Evolutionary conservation across 2,113 vertebrate genomes (phyloP), one percentile per base, ranked within the genome.

Genomic region (Sylvia atricapilla): DNA sequence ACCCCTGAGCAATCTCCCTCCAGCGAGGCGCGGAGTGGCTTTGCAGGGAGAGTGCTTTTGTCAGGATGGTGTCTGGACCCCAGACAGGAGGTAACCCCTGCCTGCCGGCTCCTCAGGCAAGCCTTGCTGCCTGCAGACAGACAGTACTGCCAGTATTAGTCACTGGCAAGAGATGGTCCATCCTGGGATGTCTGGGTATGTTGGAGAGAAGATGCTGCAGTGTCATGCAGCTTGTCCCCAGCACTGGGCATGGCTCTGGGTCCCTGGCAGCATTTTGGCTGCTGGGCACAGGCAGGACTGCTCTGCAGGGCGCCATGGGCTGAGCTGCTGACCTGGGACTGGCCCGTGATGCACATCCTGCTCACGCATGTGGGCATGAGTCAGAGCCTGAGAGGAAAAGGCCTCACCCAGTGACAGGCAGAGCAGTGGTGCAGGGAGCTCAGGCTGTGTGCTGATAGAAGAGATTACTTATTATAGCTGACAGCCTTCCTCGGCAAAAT

Each of bases 271-370:
- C 3, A 2, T 22, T 93, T 53, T 17, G 52, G 33, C 68, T 43
- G 80, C 39, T 0, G 9, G 52, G 28, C 0, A 0, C 25, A 11
- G 83, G 87, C 87, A 90, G 64, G 27, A 66, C 87, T 84, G 64
- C 47, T 83, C 63, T 0, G 1, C 23, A 7, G 50, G 43, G 84
- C 0, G 8, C 91, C 0, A 13, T 43, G 25, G 43, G 52, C 60
- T 2, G 53, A 75, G 87, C 81, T 70, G 82, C 53, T 86, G 90
- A 74, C 90, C 84, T 1, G 4, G 64, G 56, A 6, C 86, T 77
- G 80, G 95, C 86, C 95, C 7, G 24, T 96, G 96, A 94, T 90
- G 95, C 93, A 96, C 95, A 95, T 95, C 96, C 96, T 97, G 91
- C 91, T 86, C 96, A 90, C 10, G 27, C 96, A 96, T 93, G 93